Base-by-base conservation (phyloP, 2,113 vertebrate genomes). In the Cepphus grylle region DNA sequence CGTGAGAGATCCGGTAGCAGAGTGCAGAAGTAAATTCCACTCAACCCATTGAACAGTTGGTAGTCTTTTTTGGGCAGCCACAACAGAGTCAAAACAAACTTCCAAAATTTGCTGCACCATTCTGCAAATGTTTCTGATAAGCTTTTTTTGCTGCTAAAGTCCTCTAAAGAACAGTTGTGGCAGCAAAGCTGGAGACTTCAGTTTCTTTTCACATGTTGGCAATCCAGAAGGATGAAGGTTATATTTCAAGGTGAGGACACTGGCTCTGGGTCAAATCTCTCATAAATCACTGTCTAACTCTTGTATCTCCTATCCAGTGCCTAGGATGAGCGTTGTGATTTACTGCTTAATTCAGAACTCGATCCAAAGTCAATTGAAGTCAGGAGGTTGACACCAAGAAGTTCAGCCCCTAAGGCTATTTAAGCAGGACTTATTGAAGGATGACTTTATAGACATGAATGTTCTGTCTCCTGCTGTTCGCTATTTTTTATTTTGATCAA, bases 241-340 rank as follows among this genome's bases (percentile, higher is more conserved):
- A 32, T 62, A 2, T 88, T 94, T 93, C 78, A 95, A 95, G 96
- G 96, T 91, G 91, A 96, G 18, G 42, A 65, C 9, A 8, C 9
- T 70, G 66, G 40, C 53, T 53, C 32, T 56, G 65, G 59, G 61
- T 95, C 86, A 86, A 65, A 69, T 42, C 77, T 58, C 67, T 96
- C 95, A 97, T 96, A 91, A 95, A 96, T 97, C 97, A 95, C 89
- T 96, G 92, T 96, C 94, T 77, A 89, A 58, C 43, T 87, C 50
- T 70, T 73, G 17, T 83, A 89, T 82, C 73, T 96, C 49, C 70
- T 42, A 73, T 32, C 26, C 70, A 85, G 66, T 93, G 89, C 62
- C 78, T n/a, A 34, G 84, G 95, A 96, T 94, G 72, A 91, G 50
- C 63, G 38, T 15, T 38, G 55, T 97, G 94, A 97, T 97, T 95